These are phyloP conservation scores for Seriola quinqueradiata DNA, from an alignment of 2,113 vertebrate species.

Conservation along the genomic window DNA sequence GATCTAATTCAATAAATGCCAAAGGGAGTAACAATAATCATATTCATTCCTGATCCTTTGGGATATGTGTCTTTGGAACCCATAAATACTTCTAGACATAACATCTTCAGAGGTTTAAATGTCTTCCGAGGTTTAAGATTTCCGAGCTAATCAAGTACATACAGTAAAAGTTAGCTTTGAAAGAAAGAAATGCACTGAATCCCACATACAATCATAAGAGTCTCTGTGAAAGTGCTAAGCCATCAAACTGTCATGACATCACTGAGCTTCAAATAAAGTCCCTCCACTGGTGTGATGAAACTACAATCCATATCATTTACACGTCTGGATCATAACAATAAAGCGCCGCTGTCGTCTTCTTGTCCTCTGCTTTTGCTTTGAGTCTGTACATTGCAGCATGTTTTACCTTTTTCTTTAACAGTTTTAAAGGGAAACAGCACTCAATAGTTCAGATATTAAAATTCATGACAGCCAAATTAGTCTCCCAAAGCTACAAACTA, in stretches of 20 bases:
- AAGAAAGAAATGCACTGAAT: constrained; percentile 49
- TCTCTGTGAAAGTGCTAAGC: constrained; percentile 65
- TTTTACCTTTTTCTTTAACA: constrained; percentile 18
- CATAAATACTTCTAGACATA: constrained; percentile 71
- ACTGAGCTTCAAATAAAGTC: constrained; percentile 64
- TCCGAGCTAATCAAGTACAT: constrained; percentile 51
- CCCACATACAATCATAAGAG: constrained; percentile 65
- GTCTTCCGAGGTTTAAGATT: constrained; percentile 50
- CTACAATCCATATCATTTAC: constrained; percentile 56
- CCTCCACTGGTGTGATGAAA: constrained; percentile 34
- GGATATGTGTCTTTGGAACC: constrained; percentile 74
- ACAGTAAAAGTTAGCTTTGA: constrained; percentile 50
- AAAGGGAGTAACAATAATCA: constrained; percentile 78
- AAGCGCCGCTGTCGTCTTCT: constrained; percentile 35
- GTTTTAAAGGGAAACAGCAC: constrained; percentile 68
- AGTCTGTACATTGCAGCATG: constrained; percentile 53
- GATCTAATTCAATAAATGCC: constrained; percentile 81
- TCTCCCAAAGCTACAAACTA: constrained; percentile 32
- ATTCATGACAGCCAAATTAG: constrained; percentile 32
- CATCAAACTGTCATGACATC: constrained; percentile 57
- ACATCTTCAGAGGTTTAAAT: constrained; percentile 58
- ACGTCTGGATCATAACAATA: constrained; percentile 27
- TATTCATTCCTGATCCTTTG: constrained; percentile 73
- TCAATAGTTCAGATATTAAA: constrained; percentile 31
- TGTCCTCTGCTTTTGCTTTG: constrained; percentile 17